Evolutionary conservation across 2,113 vertebrate species (phyloP).

Genomic region (Empidonax traillii): DNA sequence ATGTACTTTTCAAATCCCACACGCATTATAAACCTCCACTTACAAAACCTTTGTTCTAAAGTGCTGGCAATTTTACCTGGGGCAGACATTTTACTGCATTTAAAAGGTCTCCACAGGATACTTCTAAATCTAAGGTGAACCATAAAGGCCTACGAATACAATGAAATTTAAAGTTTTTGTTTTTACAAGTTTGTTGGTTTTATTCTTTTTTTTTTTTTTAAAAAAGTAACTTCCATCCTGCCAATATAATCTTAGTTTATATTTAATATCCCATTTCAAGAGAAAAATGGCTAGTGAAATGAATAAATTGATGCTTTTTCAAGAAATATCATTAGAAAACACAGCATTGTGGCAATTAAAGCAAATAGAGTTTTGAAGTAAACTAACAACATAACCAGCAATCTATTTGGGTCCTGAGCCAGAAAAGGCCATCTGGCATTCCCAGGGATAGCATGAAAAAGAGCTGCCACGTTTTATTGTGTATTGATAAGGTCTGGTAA

Average conservation of each 20-base stretch:
- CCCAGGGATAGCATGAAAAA: background rate
- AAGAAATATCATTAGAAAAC: background rate
- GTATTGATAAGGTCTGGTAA: constrained; percentile 31
- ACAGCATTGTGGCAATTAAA: constrained; percentile 2
- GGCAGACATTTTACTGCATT: constrained; percentile 68
- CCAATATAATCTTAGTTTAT: background rate
- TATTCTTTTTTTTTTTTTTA: background rate
- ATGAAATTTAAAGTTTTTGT: constrained; percentile 73
- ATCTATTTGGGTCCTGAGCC: constrained; percentile 22
- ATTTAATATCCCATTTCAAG: background rate
- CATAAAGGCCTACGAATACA: constrained; percentile 48
- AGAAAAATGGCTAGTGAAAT: background rate
- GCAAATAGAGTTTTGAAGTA: constrained; percentile 1
- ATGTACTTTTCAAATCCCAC: constrained; percentile 75
- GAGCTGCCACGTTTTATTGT: constrained; percentile 36
- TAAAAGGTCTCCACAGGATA: constrained; percentile 74
- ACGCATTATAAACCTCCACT: constrained; percentile 73
- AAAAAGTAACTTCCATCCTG: constrained; percentile 20
- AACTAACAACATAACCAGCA: constrained; percentile 39
- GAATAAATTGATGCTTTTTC: background rate
- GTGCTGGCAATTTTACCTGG: constrained; percentile 72
- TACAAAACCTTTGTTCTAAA: constrained; percentile 76
- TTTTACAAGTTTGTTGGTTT: constrained; percentile 53
- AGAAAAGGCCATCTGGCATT: constrained; percentile 56
- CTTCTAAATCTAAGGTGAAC: constrained; percentile 66